Conservation (phyloP, 2,888 invertebrate species). For the Microplitis manilae region DNA sequence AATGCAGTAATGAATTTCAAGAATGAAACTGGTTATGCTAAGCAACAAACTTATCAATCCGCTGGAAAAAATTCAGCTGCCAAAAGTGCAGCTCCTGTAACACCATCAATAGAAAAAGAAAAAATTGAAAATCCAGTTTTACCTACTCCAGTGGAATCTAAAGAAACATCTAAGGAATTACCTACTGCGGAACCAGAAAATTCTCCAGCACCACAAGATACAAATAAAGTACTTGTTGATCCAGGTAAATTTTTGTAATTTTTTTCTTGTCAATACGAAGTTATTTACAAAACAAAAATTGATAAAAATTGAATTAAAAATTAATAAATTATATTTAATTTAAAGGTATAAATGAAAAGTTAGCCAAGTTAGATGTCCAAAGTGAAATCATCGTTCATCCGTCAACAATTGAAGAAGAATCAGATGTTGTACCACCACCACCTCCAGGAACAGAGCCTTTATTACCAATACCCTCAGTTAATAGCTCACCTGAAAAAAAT, state of each 20-base stretch:
- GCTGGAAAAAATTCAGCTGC: slow-evolving; percentile 25
- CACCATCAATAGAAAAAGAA: slow-evolving; percentile 21
- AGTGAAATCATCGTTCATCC: slow-evolving; percentile 45
- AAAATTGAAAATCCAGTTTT: slow-evolving; percentile 21
- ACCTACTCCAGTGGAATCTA: not conserved
- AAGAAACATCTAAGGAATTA: slow-evolving; percentile 26
- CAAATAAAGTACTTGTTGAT: not conserved
- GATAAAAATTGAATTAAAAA: not conserved
- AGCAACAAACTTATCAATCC: slow-evolving; percentile 68
- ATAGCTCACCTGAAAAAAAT: slow-evolving; percentile 47
- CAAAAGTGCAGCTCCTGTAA: not conserved
- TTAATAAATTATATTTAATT: not conserved
- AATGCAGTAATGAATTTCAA: slow-evolving; percentile 92
- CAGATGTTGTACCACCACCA: slow-evolving; percentile 67
- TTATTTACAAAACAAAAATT: not conserved
- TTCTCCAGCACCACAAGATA: not conserved
- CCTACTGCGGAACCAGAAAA: not conserved
- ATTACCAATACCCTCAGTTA: slow-evolving; percentile 62
- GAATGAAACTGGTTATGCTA: slow-evolving; percentile 91
- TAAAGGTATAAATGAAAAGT: not conserved
- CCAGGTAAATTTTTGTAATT: slow-evolving; percentile 16
- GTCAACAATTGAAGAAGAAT: slow-evolving; percentile 62
- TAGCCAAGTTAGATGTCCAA: not conserved
- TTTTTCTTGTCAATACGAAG: not conserved
- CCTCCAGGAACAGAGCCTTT: slow-evolving; percentile 68